Conservation (phyloP, 2,797 vertebrate species). For the Denticeps clupeoides region DNA sequence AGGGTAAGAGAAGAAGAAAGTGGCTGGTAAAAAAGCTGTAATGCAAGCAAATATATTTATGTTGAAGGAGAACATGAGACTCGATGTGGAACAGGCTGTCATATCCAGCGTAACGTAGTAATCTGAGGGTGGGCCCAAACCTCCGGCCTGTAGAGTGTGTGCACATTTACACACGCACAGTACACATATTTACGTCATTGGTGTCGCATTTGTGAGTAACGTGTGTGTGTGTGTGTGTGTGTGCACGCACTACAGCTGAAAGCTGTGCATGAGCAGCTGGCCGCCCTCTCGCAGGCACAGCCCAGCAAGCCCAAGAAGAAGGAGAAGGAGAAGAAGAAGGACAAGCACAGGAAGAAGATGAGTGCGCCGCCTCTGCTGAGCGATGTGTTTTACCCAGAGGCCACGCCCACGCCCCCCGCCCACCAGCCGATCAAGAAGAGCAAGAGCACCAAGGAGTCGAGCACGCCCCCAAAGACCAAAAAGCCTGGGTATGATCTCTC, state of each 20-base stretch:
- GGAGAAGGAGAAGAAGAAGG: conserved; percentile 79
- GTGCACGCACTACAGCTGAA: conserved; percentile 58
- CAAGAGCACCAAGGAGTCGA: conserved; percentile 43
- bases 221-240: not conserved
- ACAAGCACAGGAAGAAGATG: conserved; percentile 82
- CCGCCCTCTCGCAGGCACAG: conserved; percentile 81
- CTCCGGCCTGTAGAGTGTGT: no score
- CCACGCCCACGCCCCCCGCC: conserved; percentile 59
- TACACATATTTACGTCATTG: not conserved
- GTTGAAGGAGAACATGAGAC: no score
- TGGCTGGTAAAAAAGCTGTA: no score
- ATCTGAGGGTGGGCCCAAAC: no score
- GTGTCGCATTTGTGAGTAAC: not conserved
- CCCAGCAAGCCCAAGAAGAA: conserved; percentile 88
- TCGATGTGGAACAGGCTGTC: no score
- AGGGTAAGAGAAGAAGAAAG: no score
- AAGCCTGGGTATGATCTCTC: conserved; percentile 56
- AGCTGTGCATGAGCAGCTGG: conserved; percentile 86
- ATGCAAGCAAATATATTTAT: no score
- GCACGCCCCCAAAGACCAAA: conserved; percentile 68
- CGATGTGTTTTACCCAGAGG: conserved; percentile 34
- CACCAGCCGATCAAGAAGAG: conserved; percentile 58
- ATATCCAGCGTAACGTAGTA: no score
- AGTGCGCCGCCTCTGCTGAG: conserved; percentile 46
- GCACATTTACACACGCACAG: no score